Evolutionary conservation across 1,140 invertebrate genomes (phyloP).

Genomic region (Bombus picipes): DNA sequence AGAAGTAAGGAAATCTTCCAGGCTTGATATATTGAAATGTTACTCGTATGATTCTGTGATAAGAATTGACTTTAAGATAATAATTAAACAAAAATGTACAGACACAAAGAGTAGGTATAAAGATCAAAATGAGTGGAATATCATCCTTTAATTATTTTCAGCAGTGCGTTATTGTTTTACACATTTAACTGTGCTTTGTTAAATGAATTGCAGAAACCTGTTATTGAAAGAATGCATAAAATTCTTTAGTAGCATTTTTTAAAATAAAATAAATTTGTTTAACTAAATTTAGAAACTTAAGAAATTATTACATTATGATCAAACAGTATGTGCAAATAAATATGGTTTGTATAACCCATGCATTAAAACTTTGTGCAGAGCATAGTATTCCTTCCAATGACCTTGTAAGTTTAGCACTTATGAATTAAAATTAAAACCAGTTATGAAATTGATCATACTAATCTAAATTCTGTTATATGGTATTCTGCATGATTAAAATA

Average conservation of each 20-base stretch:
- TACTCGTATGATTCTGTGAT: not conserved
- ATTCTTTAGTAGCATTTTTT: not conserved
- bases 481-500: not conserved
- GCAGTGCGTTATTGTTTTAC: not conserved
- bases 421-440: not conserved
- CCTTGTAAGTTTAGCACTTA: not conserved
- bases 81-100: not conserved
- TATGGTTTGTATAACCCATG: slow-evolving; percentile 6
- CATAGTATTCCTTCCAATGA: slow-evolving; percentile 14
- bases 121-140: not conserved
- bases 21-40: not conserved
- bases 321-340: slow-evolving; percentile 19
- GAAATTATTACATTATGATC: slow-evolving; percentile 20
- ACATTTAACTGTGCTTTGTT: slow-evolving; percentile 19
- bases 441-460: not conserved
- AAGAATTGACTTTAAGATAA: no score
- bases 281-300: slow-evolving; percentile 13
- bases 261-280: not conserved
- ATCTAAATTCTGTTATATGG: not conserved
- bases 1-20: not conserved
- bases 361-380: slow-evolving; percentile 44
- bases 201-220: not conserved
- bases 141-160: not conserved
- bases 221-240: not conserved
- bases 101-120: not conserved